phyloP scores from a whole-genome alignment of 1,140 invertebrate genomes.

The Apis cerana region DNA sequence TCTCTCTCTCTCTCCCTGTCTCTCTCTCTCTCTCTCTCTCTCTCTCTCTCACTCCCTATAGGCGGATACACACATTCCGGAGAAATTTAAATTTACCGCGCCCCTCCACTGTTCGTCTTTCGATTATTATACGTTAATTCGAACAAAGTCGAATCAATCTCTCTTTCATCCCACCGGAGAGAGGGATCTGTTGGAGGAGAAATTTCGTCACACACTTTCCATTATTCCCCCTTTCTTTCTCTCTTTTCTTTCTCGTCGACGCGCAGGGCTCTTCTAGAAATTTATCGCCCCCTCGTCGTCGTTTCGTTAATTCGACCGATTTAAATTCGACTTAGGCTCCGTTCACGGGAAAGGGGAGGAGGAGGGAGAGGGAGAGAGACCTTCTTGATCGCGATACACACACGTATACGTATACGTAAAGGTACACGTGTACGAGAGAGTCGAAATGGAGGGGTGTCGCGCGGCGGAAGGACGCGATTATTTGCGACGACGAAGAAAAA shows the following conservation, averaged over 20 bases:
- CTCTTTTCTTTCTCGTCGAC: background rate
- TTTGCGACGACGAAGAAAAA: constrained; percentile 35
- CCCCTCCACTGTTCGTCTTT: background rate
- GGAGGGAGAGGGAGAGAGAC: too few relatives aligned
- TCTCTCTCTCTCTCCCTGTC: background rate
- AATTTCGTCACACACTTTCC: background rate
- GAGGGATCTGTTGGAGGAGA: too few relatives aligned
- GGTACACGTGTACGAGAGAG: background rate
- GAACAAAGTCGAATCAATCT: too few relatives aligned
- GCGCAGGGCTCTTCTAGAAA: constrained; percentile 5
- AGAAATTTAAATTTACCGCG: constrained; percentile 64
- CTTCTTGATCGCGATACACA: too few relatives aligned
- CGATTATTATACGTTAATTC: constrained; percentile 41
- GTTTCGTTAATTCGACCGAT: constrained; percentile 53
- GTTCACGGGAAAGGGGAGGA: background rate
- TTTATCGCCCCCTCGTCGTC: constrained; percentile 43
- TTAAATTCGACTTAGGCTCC: constrained; percentile 38
- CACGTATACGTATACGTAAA: too few relatives aligned
- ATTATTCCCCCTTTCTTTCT: background rate
- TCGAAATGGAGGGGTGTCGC: constrained; percentile 23
- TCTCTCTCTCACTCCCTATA: constrained; percentile 21
- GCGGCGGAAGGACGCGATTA: constrained; percentile 25
- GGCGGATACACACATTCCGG: constrained; percentile 38
- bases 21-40: constrained; percentile 6
- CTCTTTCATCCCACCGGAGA: background rate